These are phyloP conservation scores for Nemotelus pantherinus DNA, from an alignment of 2,888 invertebrate species.

Conservation along the genomic window DNA sequence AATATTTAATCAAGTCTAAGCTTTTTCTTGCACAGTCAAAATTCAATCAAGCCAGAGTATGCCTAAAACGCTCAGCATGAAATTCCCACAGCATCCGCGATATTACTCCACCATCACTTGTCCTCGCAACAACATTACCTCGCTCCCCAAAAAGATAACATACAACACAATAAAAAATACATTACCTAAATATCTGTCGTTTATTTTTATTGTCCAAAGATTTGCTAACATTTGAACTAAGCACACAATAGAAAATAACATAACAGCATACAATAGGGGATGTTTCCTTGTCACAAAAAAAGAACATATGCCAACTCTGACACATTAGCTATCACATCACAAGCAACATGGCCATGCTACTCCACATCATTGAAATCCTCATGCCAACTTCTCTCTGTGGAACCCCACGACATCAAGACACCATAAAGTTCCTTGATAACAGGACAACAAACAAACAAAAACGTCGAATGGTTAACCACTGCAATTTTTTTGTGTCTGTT, in stretches of 20 bases:
- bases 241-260: conserved; percentile 1
- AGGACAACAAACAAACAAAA: conserved; percentile 47
- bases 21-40: no score
- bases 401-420: no score
- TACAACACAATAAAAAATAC: conserved; percentile 40
- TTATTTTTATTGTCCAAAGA: conserved; percentile 56
- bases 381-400: no score
- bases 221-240: conserved; percentile 53
- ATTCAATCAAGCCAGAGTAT: no score
- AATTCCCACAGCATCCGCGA: no score
- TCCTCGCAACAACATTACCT: no score
- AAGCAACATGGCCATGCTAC: not conserved
- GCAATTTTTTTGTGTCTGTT: conserved; percentile 44
- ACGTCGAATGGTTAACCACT: conserved; percentile 50
- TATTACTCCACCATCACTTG: no score
- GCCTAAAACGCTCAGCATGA: no score
- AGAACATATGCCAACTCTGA: conserved; percentile 47
- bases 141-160: not conserved
- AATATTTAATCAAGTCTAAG: no score
- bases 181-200: conserved; percentile 54
- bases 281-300: conserved; percentile 27
- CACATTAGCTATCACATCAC: conserved; percentile 43
- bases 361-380: not conserved
- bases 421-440: not conserved
- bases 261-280: conserved; percentile 38